Evolutionary conservation across 2,888 invertebrate genomes (phyloP).

Genomic region (Sabellastarte sp.): DNA sequence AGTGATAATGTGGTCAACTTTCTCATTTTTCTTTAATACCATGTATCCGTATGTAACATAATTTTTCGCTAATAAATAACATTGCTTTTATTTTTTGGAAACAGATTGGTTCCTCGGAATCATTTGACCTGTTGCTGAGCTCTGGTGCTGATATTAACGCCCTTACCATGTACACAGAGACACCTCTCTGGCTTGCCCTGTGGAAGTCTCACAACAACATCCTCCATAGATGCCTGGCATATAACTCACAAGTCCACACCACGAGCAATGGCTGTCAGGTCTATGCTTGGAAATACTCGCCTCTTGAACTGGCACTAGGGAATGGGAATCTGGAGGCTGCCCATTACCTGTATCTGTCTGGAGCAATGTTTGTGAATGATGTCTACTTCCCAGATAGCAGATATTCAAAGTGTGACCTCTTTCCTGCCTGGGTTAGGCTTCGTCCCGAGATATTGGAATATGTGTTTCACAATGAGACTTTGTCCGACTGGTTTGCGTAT

Average conservation of each 20-base stretch:
- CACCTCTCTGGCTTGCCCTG: conserved; percentile 23
- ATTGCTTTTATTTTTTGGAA: too few relatives aligned
- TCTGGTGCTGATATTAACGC: conserved; percentile 19
- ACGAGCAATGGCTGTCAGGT: conserved; percentile 25
- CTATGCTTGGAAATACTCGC: conserved; percentile 20
- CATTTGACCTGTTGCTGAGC: conserved; percentile 10
- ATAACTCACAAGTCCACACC: conserved; percentile 18
- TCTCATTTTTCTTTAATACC: too few relatives aligned
- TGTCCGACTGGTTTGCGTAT: conserved; percentile 12
- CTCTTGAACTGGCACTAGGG: conserved; percentile 23
- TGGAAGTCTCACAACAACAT: conserved; percentile 22
- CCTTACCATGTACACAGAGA: conserved; percentile 20
- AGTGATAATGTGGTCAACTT: too few relatives aligned
- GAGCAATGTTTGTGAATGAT: conserved; percentile 11
- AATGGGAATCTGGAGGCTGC: conserved; percentile 9
- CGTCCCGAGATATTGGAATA: conserved; percentile 12
- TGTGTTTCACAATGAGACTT: background rate
- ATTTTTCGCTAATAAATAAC: too few relatives aligned
- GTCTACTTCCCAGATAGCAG: conserved; percentile 11
- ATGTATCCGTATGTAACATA: too few relatives aligned
- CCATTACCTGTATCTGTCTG: conserved; percentile 16
- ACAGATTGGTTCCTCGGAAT: conserved; percentile 11
- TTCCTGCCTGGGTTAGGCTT: conserved; percentile 13
- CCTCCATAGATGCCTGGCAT: conserved; percentile 9
- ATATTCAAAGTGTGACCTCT: background rate